Conservation (phyloP, 1,140 invertebrate species). For the Sycophaga agraensis region DNA sequence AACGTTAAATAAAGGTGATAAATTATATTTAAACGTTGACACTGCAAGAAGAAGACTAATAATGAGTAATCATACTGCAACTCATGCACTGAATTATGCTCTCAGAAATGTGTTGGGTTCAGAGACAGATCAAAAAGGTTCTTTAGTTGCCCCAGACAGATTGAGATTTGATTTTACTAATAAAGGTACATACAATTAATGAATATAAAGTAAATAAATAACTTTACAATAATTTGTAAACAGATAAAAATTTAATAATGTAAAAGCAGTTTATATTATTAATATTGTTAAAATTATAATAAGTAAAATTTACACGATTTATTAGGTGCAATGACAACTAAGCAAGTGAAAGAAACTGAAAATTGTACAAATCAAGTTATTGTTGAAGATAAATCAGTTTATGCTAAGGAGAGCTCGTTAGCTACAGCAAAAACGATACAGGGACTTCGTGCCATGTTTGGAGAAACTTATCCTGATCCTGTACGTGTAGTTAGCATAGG, state of each 20-base stretch:
- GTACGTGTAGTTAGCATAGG: conserved; percentile 96
- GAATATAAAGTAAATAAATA: too few species aligned
- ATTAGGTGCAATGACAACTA: conserved; percentile 75
- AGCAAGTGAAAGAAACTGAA: conserved; percentile 87
- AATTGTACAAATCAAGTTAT: conserved; percentile 78
- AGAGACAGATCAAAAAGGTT: conserved; percentile 95
- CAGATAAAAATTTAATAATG: too few species aligned
- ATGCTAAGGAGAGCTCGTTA: conserved; percentile 85
- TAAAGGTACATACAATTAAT: conserved; percentile 63
- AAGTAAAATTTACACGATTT: background rate
- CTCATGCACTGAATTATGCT: conserved; percentile 95
- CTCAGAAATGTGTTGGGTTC: conserved; percentile 84
- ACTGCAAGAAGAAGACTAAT: conserved; percentile 77
- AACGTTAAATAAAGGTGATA: conserved; percentile 82
- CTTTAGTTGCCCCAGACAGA: conserved; percentile 96
- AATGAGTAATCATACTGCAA: conserved; percentile 99
- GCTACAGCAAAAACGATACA: conserved; percentile 87
- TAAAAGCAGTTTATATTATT: too few species aligned
- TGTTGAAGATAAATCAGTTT: conserved; percentile 79
- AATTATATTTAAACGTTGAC: conserved; percentile 81
- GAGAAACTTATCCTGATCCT: conserved; percentile 98
- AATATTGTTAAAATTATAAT: background rate
- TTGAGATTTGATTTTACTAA: conserved; percentile 96
- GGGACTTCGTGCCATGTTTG: conserved; percentile 96
- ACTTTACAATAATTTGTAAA: too few species aligned